phyloP scores from a whole-genome alignment of 2,888 invertebrate species.

The Hemistola chrysoprasaria region DNA sequence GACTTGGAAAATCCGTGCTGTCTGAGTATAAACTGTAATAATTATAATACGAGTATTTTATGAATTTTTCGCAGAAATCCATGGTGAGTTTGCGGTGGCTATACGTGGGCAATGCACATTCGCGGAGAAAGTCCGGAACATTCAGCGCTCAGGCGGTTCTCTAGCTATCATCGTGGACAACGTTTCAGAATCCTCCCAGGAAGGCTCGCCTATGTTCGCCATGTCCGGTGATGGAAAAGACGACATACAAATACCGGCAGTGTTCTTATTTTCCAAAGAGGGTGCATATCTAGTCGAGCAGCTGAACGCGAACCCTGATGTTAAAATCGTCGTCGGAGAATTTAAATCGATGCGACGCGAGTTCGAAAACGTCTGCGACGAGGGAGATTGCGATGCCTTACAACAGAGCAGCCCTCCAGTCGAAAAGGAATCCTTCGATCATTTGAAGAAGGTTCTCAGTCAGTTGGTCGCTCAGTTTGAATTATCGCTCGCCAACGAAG shows the following conservation, averaged over 20 bases:
- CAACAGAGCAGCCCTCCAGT: conserved; percentile 25
- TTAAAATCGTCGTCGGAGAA: conserved; percentile 80
- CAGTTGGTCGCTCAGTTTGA: conserved; percentile 68
- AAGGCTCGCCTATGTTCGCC: conserved; percentile 92
- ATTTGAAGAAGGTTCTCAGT: conserved; percentile 68
- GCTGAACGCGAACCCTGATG: conserved; percentile 76
- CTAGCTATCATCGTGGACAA: conserved; percentile 95
- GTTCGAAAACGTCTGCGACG: conserved; percentile 46
- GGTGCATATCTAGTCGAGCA: conserved; percentile 85
- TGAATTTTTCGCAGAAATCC: conserved; percentile 54
- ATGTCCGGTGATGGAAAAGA: conserved; percentile 97
- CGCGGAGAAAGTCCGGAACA: conserved; percentile 93
- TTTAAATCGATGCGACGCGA: conserved; percentile 59
- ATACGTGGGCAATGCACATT: conserved; percentile 97
- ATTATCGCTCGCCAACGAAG: conserved; percentile 52
- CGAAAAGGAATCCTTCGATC: conserved; percentile 62
- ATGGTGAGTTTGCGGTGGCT: conserved; percentile 91
- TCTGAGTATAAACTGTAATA: too few species aligned
- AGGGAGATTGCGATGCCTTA: conserved; percentile 46
- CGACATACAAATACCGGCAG: conserved; percentile 94
- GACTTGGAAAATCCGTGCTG: too few species aligned
- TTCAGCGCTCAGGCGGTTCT: conserved; percentile 91
- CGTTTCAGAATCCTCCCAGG: conserved; percentile 87
- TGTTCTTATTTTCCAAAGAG: conserved; percentile 93
- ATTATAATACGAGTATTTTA: too few species aligned